These are phyloP conservation scores for Oryzias woworae DNA, from an alignment of 2,113 vertebrate species.

Conservation along the genomic window DNA sequence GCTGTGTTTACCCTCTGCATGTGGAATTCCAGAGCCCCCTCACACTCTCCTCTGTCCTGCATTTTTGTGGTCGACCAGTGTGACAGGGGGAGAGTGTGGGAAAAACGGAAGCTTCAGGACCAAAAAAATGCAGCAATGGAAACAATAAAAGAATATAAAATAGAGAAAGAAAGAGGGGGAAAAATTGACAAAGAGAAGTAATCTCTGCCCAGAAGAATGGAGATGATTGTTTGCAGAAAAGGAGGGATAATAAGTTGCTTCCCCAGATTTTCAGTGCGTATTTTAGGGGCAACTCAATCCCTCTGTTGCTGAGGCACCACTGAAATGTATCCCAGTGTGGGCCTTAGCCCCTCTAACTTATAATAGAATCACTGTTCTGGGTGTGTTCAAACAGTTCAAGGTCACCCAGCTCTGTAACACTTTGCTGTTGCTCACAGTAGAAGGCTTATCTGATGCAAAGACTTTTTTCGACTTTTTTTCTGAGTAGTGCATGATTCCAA, in stretches of 20 bases:
- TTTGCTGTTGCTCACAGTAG: constrained; percentile 30
- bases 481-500: constrained; percentile 3
- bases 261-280: constrained; percentile 58
- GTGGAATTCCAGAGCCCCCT: constrained; percentile 88
- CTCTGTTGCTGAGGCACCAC: constrained; percentile 62
- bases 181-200: constrained; percentile 57
- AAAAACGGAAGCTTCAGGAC: constrained; percentile 93
- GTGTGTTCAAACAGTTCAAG: constrained; percentile 50
- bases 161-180: constrained; percentile 76
- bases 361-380: constrained; percentile 61
- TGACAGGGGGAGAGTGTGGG: constrained; percentile 96
- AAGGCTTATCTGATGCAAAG: constrained; percentile 38
- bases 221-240: constrained; percentile 72
- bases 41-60: constrained; percentile 86
- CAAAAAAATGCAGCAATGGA: constrained; percentile 89
- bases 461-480: neutral
- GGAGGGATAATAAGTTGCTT: constrained; percentile 68
- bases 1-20: constrained; percentile 84
- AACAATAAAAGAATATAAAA: constrained; percentile 75
- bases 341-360: constrained; percentile 34
- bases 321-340: constrained; percentile 59
- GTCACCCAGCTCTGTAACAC: constrained; percentile 43
- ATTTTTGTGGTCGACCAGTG: constrained; percentile 94
- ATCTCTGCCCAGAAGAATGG: constrained; percentile 49
- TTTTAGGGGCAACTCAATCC: constrained; percentile 66